phyloP scores from a whole-genome alignment of 1,140 invertebrate genomes.

The Drosophila aff. region DNA sequence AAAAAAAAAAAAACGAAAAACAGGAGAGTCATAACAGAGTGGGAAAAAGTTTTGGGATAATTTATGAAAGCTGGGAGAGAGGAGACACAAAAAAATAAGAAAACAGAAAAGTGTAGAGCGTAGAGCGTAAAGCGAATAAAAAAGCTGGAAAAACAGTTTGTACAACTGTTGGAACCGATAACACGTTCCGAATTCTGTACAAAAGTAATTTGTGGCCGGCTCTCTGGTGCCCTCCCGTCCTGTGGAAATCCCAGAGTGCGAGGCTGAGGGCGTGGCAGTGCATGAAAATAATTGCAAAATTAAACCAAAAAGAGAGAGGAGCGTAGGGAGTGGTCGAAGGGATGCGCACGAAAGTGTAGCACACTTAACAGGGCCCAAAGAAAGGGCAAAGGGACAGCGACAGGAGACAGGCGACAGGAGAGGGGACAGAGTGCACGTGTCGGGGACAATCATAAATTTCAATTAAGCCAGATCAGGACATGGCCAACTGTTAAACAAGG shows the following conservation, averaged over 20 bases:
- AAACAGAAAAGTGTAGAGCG: not conserved
- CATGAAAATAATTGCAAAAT: slow-evolving; percentile 79
- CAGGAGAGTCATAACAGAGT: slow-evolving; percentile 28
- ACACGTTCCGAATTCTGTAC: slow-evolving; percentile 70
- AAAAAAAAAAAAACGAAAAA: slow-evolving; percentile 37
- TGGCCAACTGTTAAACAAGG: slow-evolving; percentile 55
- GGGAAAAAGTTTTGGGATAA: slow-evolving; percentile 53
- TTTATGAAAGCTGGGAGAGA: slow-evolving; percentile 52
- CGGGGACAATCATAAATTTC: slow-evolving; percentile 72
- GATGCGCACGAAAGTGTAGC: slow-evolving; percentile 58
- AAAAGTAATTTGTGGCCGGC: slow-evolving; percentile 73
- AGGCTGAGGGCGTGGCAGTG: slow-evolving; percentile 44
- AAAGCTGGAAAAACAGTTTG: slow-evolving; percentile 53
- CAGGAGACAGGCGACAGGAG: not conserved
- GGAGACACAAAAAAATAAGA: not conserved
- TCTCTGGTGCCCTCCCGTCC: not conserved
- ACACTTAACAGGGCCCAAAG: slow-evolving; percentile 49
- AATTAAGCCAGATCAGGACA: slow-evolving; percentile 69
- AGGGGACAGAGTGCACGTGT: slow-evolving; percentile 31
- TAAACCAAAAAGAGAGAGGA: slow-evolving; percentile 26
- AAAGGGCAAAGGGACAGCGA: not conserved
- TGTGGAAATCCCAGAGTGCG: slow-evolving; percentile 17
- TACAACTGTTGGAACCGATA: slow-evolving; percentile 77
- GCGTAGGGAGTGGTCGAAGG: not conserved
- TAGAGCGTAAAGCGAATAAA: slow-evolving; percentile 1